Conservation (phyloP, 2,797 vertebrate genomes). For the Lateolabrax maculatus region DNA sequence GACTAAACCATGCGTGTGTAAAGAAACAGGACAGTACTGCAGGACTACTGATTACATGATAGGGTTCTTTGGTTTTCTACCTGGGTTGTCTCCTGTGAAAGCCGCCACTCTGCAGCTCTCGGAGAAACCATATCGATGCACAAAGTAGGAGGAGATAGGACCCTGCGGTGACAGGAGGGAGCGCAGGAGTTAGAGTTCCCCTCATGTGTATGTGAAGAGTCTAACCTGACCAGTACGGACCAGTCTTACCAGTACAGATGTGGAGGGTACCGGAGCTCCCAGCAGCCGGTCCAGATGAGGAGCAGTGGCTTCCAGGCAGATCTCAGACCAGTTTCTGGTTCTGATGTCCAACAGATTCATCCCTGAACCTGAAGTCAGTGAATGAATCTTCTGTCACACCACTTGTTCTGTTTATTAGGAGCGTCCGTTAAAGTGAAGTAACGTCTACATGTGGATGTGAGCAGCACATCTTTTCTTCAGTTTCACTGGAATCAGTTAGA, state of each 20-base stretch:
- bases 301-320: slow-evolving; percentile 88
- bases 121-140: slow-evolving; percentile 89
- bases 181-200: no score
- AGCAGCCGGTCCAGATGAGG: slow-evolving; percentile 87
- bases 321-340: slow-evolving; percentile 87
- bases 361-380: slow-evolving; percentile 88
- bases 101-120: slow-evolving; percentile 89
- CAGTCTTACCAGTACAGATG: slow-evolving; percentile 87
- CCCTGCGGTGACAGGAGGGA: slow-evolving; percentile 82
- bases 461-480: no score
- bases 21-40: no score
- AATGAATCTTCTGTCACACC: no score
- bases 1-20: no score
- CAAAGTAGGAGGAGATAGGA: slow-evolving; percentile 87
- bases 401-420: no score
- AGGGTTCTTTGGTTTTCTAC: slow-evolving; percentile 71
- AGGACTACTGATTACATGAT: no score
- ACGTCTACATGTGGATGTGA: no score
- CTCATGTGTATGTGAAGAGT: no score
- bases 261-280: slow-evolving; percentile 82
- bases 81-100: slow-evolving; percentile 98
- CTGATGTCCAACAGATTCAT: slow-evolving; percentile 96
- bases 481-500: no score
- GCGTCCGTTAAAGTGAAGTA: no score
- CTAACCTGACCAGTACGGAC: not conserved